phyloP scores from a whole-genome alignment of 2,797 vertebrate species.

The Sciaenops ocellatus region DNA sequence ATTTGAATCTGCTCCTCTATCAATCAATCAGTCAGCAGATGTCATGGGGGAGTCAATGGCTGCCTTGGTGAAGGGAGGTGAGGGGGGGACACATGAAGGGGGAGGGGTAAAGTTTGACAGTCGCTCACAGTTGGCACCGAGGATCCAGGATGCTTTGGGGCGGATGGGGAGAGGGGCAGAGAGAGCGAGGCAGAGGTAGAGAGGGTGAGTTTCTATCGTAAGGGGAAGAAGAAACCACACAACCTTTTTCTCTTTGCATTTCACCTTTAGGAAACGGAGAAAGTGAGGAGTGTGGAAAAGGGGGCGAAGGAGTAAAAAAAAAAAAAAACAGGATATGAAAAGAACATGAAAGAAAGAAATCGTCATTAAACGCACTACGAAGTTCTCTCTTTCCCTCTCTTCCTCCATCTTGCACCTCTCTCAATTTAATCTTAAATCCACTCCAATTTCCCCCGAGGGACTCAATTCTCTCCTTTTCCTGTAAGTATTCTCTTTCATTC shows the following conservation, averaged over 20 bases:
- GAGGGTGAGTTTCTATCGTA: conserved; percentile 66
- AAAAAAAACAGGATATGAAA: conserved; percentile 68
- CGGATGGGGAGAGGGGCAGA: conserved; percentile 69
- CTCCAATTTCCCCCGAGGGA: conserved; percentile 74
- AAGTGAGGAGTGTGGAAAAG: conserved; percentile 51
- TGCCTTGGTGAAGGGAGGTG: conserved; percentile 12
- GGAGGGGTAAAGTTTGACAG: conserved; percentile 81
- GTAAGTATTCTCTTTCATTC: conserved; percentile 86
- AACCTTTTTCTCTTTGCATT: conserved; percentile 63
- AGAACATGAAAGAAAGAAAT: conserved; percentile 80
- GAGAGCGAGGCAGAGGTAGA: conserved; percentile 69
- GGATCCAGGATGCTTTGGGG: conserved; percentile 80
- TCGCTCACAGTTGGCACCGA: conserved; percentile 86
- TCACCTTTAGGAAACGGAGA: conserved; percentile 59
- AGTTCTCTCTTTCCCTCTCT: conserved; percentile 75
- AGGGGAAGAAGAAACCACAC: conserved; percentile 67
- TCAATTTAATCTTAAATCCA: conserved; percentile 81
- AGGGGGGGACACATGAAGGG: conserved; percentile 30
- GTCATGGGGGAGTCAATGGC: conserved; percentile 25
- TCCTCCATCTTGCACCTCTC: conserved; percentile 76
- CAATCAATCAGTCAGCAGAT: conserved; percentile 71
- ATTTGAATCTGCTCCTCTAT: conserved; percentile 49
- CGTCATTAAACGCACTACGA: conserved; percentile 76
- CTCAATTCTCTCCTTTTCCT: conserved; percentile 74
- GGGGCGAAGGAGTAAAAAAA: conserved; percentile 24